Conservation (phyloP, 2,113 vertebrate genomes). For the Stigmatopora argus region DNA sequence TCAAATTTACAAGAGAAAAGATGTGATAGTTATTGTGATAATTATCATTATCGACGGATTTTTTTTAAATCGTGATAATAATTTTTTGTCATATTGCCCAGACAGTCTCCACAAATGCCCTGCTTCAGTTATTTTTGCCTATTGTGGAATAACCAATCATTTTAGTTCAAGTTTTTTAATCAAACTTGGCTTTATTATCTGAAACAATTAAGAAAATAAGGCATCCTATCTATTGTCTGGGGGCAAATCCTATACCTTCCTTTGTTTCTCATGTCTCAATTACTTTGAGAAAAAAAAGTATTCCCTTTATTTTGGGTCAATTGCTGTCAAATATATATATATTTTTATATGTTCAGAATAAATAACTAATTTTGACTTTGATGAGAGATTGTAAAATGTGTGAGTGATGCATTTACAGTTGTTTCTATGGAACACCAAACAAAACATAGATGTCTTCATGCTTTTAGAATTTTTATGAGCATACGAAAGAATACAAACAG, state of each 20-base stretch:
- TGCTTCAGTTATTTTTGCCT: background rate
- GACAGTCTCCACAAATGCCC: background rate
- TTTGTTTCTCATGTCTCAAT: background rate
- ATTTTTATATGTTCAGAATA: background rate
- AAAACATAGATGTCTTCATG: slow-evolving; percentile 39
- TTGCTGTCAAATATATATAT: background rate
- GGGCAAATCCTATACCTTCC: background rate
- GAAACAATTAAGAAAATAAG: background rate
- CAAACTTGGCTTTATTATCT: background rate
- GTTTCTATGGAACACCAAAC: slow-evolving; percentile 31
- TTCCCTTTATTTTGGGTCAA: background rate
- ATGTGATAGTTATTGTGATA: too few relatives aligned
- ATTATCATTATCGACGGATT: too few relatives aligned
- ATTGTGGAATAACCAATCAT: background rate
- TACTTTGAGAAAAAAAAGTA: background rate
- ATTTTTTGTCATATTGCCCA: too few relatives aligned
- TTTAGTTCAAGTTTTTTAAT: background rate
- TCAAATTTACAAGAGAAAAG: too few relatives aligned
- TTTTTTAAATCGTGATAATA: too few relatives aligned
- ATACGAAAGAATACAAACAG: slow-evolving; percentile 47
- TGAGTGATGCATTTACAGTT: slow-evolving; percentile 13
- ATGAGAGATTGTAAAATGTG: slow-evolving; percentile 1
- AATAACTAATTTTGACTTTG: background rate
- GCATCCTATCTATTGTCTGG: background rate
- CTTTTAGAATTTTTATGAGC: slow-evolving; percentile 48